phyloP scores from a whole-genome alignment of 2,797 vertebrate species.

The Ptychadena robeensis region DNA sequence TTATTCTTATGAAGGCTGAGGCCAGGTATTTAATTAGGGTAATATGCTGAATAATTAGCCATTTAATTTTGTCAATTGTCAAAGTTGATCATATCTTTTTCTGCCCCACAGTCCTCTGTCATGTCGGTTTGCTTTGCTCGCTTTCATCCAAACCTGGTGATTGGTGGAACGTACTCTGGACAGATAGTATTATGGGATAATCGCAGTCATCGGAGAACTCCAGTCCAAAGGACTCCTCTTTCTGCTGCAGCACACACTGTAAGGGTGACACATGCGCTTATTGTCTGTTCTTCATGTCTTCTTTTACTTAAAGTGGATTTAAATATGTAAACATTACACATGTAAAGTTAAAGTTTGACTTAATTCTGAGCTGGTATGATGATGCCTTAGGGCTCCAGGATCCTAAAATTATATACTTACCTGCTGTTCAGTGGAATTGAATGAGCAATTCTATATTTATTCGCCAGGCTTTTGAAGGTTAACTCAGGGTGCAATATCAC shows the following conservation, averaged over 20 bases:
- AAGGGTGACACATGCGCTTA: conserved; percentile 61
- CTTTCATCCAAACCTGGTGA: conserved; percentile 95
- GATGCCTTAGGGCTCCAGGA: too few relatives aligned
- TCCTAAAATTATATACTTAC: too few relatives aligned
- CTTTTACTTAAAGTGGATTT: too few relatives aligned
- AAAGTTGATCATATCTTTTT: not conserved
- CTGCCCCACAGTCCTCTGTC: conserved; percentile 86
- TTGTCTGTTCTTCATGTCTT: not conserved
- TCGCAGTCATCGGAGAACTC: conserved; percentile 93
- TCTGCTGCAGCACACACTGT: conserved; percentile 96
- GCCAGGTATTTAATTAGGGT: not conserved
- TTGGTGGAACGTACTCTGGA: conserved; percentile 94
- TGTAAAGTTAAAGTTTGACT: too few relatives aligned
- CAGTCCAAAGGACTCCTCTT: conserved; percentile 93
- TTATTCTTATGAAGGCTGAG: not conserved
- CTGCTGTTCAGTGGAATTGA: too few relatives aligned
- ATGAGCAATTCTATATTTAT: too few relatives aligned
- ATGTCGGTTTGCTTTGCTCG: conserved; percentile 96
- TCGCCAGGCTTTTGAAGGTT: too few relatives aligned
- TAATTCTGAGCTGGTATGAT: too few relatives aligned
- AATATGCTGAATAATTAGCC: not conserved
- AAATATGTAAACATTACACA: too few relatives aligned
- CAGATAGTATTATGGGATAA: conserved; percentile 98
- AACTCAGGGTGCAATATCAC: too few relatives aligned
- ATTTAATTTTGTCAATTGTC: not conserved